phyloP scores from a whole-genome alignment of 1,140 invertebrate species.

The Polypedilum vanderplanki region DNA sequence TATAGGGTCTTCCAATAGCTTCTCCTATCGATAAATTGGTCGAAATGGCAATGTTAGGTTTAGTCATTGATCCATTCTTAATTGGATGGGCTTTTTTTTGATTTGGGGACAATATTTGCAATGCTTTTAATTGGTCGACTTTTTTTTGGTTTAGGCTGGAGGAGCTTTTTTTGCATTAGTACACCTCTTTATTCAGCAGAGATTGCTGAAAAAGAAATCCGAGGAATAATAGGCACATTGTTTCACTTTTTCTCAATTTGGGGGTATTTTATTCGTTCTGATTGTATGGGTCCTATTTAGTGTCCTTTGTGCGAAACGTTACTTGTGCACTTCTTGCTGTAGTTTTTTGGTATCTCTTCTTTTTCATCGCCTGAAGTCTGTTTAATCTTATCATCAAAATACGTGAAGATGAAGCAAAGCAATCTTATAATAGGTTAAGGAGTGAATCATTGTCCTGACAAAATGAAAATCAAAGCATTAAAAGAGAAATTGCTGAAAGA shows the following conservation, averaged over 20 bases:
- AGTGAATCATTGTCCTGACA: slow-evolving; percentile 58
- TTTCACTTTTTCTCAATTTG: slow-evolving; percentile 61
- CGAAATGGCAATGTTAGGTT: slow-evolving; percentile 66
- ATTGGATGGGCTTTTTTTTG: slow-evolving; percentile 68
- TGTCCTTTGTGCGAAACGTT: slow-evolving; percentile 55
- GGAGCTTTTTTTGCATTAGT: slow-evolving; percentile 68
- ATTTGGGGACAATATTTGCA: slow-evolving; percentile 55
- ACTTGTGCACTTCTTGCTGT: slow-evolving; percentile 59
- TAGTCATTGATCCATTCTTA: slow-evolving; percentile 63
- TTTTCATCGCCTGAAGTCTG: slow-evolving; percentile 75
- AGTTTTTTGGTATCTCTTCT: slow-evolving; percentile 57
- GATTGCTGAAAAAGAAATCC: slow-evolving; percentile 67
- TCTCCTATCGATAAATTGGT: slow-evolving; percentile 66
- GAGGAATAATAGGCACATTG: slow-evolving; percentile 70
- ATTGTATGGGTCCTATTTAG: slow-evolving; percentile 56
- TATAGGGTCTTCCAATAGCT: slow-evolving; percentile 53
- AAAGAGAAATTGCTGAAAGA: slow-evolving; percentile 51
- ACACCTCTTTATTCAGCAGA: slow-evolving; percentile 77
- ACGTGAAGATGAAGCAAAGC: slow-evolving; percentile 49
- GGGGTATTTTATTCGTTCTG: slow-evolving; percentile 65
- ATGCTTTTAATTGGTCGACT: slow-evolving; percentile 68
- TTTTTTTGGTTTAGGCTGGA: slow-evolving; percentile 61
- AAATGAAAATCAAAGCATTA: slow-evolving; percentile 50
- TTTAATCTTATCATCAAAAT: slow-evolving; percentile 45
- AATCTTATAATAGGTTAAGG: slow-evolving; percentile 58